Evolutionary conservation across 2,888 invertebrate genomes (phyloP).

Genomic region (Ariolimax columbianus): DNA sequence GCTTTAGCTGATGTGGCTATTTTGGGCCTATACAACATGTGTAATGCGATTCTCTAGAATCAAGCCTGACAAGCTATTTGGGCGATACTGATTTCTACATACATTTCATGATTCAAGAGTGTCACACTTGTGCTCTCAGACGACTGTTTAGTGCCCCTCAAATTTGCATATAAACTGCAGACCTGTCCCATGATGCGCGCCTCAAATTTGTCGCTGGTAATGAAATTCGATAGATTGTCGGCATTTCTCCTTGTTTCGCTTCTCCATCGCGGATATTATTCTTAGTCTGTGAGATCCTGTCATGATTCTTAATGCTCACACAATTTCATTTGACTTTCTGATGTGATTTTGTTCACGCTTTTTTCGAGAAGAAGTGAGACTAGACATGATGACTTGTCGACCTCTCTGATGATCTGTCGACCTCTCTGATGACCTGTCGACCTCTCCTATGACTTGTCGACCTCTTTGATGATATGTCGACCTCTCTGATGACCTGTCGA

Average conservation of each 20-base stretch:
- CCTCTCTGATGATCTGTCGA: too few species aligned
- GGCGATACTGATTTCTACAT: neutral
- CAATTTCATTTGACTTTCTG: constrained; percentile 31
- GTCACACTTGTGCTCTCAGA: neutral
- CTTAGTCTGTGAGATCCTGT: neutral
- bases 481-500: too few species aligned
- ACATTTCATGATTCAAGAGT: neutral
- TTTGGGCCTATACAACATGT: too few species aligned
- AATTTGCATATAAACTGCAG: constrained; percentile 14
- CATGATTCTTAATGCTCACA: neutral
- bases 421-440: too few species aligned
- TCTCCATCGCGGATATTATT: neutral
- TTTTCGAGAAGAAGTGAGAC: neutral
- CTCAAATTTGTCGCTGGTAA: neutral
- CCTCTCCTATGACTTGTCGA: too few species aligned
- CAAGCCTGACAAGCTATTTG: neutral
- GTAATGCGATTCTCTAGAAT: too few species aligned
- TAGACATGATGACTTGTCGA: neutral
- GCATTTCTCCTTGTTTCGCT: neutral
- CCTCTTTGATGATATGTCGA: too few species aligned
- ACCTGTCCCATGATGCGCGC: neutral
- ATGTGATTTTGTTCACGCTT: constrained; percentile 1
- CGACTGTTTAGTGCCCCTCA: neutral
- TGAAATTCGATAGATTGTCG: neutral
- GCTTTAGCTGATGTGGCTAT: too few species aligned